These are phyloP conservation scores for Andrena trimmerana DNA, from an alignment of 2,888 invertebrate species.

Conservation along the genomic window DNA sequence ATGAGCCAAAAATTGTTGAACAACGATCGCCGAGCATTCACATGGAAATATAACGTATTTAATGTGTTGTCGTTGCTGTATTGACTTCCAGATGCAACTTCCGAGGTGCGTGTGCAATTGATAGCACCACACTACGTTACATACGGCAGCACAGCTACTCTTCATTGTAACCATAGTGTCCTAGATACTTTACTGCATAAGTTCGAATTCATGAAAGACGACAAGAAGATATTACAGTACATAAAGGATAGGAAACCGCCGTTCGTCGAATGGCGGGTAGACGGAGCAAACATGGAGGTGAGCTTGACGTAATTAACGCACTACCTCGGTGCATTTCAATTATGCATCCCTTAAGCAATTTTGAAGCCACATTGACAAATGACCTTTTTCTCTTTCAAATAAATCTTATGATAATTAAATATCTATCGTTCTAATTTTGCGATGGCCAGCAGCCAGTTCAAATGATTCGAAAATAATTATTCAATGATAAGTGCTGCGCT, in stretches of 20 bases:
- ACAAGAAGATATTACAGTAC: conserved; percentile 92
- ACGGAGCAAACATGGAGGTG: conserved; percentile 92
- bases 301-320: conserved; percentile 84
- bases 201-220: conserved; percentile 90
- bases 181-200: conserved; percentile 91
- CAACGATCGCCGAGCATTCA: background rate
- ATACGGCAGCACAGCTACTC: conserved; percentile 89
- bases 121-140: conserved; percentile 91
- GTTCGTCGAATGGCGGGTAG: conserved; percentile 88
- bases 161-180: conserved; percentile 92
- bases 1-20: background rate
- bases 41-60: background rate
- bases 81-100: conserved; percentile 65
- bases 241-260: conserved; percentile 92
- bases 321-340: conserved; percentile 17
- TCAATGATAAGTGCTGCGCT: too few species aligned
- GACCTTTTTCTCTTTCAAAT: background rate
- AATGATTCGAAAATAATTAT: too few species aligned
- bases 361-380: conserved; percentile 11
- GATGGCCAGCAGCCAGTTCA: too few species aligned
- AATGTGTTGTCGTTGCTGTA: conserved; percentile 3
- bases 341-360: conserved; percentile 45
- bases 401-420: background rate
- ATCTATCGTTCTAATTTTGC: too few species aligned
- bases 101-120: conserved; percentile 87